These are phyloP conservation scores for Adineta ricciae DNA, from an alignment of 2,888 invertebrate genomes.

Conservation along the genomic window DNA sequence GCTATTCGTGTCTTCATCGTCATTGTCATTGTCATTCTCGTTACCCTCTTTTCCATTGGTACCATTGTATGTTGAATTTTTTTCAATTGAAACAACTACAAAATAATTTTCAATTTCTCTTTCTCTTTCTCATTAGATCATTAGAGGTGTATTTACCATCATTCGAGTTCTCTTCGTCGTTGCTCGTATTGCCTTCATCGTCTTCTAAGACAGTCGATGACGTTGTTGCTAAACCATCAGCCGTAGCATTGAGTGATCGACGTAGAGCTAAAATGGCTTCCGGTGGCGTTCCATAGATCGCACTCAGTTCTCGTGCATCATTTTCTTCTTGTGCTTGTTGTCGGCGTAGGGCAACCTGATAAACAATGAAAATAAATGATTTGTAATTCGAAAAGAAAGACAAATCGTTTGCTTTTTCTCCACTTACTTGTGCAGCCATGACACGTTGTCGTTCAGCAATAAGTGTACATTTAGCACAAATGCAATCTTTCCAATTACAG, in stretches of 20 bases:
- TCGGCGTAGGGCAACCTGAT: slow-evolving; percentile 74
- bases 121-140: too few species aligned
- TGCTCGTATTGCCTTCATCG: background rate
- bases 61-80: background rate
- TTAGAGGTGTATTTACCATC: background rate
- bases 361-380: background rate
- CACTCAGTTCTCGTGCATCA: slow-evolving; percentile 83
- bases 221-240: slow-evolving; percentile 9
- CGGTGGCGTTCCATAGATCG: slow-evolving; percentile 64
- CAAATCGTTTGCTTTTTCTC: too few species aligned
- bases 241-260: slow-evolving; percentile 1
- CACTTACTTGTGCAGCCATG: slow-evolving; percentile 78
- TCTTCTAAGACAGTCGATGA: background rate
- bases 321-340: slow-evolving; percentile 94
- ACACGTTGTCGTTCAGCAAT: slow-evolving; percentile 93
- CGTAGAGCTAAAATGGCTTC: slow-evolving; percentile 40
- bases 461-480: slow-evolving; percentile 86
- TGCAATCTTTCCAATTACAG: slow-evolving; percentile 88
- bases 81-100: background rate
- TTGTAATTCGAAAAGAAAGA: too few species aligned
- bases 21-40: background rate
- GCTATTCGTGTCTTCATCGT: slow-evolving; percentile 4
- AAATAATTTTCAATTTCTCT: background rate
- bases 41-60: background rate
- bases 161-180: background rate